Evolutionary conservation across 1,140 invertebrate species (phyloP).

Genomic region (Procambarus clarkii): DNA sequence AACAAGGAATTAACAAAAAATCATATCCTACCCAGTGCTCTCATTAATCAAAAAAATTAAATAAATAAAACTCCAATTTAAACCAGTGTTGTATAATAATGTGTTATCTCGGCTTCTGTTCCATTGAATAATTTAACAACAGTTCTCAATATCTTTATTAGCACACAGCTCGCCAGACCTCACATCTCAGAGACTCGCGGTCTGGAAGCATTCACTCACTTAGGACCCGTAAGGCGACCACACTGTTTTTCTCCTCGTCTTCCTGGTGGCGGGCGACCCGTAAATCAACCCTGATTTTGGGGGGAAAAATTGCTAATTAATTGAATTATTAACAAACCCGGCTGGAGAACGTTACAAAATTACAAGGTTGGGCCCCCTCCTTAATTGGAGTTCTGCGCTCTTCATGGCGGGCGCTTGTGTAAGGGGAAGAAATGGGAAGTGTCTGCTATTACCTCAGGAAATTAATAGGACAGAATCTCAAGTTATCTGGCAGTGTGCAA

Average conservation of each 20-base stretch:
- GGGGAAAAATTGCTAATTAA: constrained; percentile 34
- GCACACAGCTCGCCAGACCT: not conserved
- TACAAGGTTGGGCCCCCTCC: constrained; percentile 2
- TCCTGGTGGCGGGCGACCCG: not conserved
- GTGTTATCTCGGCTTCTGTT: too few relatives aligned
- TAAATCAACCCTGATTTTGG: constrained; percentile 5
- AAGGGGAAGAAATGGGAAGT: not conserved
- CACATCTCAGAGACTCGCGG: too few relatives aligned
- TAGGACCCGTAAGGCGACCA: too few relatives aligned
- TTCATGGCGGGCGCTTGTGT: not conserved
- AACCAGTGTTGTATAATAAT: too few relatives aligned
- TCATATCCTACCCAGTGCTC: too few relatives aligned
- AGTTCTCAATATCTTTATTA: not conserved
- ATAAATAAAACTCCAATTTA: too few relatives aligned
- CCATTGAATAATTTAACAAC: not conserved
- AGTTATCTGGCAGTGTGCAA: too few relatives aligned
- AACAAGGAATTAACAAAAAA: too few relatives aligned
- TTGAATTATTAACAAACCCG: constrained; percentile 43
- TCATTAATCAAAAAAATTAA: too few relatives aligned
- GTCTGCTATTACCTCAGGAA: not conserved
- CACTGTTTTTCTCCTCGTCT: too few relatives aligned
- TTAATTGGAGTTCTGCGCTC: not conserved
- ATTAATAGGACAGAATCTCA: too few relatives aligned
- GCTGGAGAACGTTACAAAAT: constrained; percentile 25
- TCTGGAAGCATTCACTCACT: too few relatives aligned